Conservation (phyloP, 2,888 invertebrate genomes). For the Polyommatus icarus region DNA sequence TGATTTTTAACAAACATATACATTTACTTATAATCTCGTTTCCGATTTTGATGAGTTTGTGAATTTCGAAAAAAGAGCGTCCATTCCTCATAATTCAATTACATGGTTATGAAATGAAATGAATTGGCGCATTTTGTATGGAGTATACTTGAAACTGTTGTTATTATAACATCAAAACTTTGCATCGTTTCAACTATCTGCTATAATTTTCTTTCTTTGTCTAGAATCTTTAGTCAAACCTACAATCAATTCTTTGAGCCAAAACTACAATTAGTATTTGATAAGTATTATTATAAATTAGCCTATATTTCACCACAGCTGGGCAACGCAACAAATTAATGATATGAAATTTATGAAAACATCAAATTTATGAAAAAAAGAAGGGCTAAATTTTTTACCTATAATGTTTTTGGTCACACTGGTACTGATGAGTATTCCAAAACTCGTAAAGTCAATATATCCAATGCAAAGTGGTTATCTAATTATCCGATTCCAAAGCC, state of each 20-base stretch:
- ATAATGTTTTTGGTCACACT: too few species aligned
- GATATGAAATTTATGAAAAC: too few species aligned
- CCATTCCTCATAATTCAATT: conserved; percentile 4
- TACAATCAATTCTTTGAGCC: too few species aligned
- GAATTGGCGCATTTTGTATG: background rate
- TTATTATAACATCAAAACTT: background rate
- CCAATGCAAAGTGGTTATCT: background rate
- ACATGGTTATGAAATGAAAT: conserved; percentile 16
- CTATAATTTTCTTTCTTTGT: background rate
- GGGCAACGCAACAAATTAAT: background rate
- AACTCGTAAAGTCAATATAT: background rate
- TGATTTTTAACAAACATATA: conserved; percentile 17
- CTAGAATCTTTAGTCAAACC: background rate
- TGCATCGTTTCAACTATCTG: background rate
- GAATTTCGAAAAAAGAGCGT: background rate
- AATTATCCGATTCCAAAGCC: background rate
- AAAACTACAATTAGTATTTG: too few species aligned
- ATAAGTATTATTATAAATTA: too few species aligned
- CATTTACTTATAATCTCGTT: conserved; percentile 12
- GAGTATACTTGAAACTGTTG: background rate
- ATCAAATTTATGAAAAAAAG: too few species aligned
- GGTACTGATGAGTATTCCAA: too few species aligned
- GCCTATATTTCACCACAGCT: background rate
- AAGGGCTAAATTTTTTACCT: too few species aligned
- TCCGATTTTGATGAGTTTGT: conserved; percentile 2